Evolutionary conservation across 1,140 invertebrate species (phyloP).

Genomic region (Octopus sinensis): DNA sequence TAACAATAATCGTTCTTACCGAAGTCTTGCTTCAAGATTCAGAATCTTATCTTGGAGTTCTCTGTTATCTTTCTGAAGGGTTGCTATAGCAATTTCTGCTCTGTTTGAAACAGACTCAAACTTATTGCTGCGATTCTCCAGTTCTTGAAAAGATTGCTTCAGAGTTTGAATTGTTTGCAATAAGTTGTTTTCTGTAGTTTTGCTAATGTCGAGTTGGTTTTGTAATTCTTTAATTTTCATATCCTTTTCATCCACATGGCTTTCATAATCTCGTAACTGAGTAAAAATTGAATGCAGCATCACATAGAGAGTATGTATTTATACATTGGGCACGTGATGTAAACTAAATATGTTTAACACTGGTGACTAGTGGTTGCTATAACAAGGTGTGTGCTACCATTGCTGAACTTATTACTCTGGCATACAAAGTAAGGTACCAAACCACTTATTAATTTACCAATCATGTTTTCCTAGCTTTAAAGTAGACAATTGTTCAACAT

Average conservation of each 20-base stretch:
- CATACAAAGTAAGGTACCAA: too few species aligned
- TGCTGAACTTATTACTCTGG: too few species aligned
- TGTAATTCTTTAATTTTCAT: constrained; percentile 50
- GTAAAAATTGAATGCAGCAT: neutral
- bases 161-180: constrained; percentile 42
- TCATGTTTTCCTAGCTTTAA: too few species aligned
- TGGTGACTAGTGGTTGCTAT: too few species aligned
- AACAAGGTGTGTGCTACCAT: too few species aligned
- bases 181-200: constrained; percentile 45
- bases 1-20: constrained; percentile 33
- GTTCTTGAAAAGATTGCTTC: constrained; percentile 43
- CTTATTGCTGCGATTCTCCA: constrained; percentile 44
- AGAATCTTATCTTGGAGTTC: constrained; percentile 48
- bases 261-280: constrained; percentile 44
- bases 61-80: constrained; percentile 50
- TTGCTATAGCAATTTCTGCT: constrained; percentile 49
- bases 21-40: constrained; percentile 50
- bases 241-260: constrained; percentile 48
- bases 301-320: too few species aligned
- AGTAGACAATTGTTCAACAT: too few species aligned
- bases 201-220: constrained; percentile 40
- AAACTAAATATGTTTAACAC: too few species aligned
- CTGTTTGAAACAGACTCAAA: constrained; percentile 48
- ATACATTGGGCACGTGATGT: too few species aligned
- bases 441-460: too few species aligned